phyloP scores from a whole-genome alignment of 2,113 vertebrate genomes.

The Macrotis lagotis region DNA sequence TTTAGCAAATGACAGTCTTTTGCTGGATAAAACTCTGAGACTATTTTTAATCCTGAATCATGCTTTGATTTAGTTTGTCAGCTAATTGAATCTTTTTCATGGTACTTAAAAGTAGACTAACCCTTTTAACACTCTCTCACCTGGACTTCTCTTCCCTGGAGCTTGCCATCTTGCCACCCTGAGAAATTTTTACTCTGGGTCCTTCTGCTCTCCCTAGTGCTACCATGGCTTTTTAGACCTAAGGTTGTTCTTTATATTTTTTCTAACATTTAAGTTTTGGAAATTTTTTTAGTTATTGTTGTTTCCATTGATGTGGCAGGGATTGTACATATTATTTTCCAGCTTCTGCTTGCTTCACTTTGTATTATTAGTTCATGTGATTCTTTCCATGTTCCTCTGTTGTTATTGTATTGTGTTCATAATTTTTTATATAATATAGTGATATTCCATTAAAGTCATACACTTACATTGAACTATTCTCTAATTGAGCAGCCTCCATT shows the following conservation, averaged over 20 bases:
- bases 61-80: neutral
- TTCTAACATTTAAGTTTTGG: neutral
- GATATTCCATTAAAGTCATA: neutral
- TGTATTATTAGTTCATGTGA: neutral
- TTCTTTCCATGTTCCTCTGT: neutral
- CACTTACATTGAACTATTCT: neutral
- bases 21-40: neutral
- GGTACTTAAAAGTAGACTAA: neutral
- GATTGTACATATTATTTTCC: neutral
- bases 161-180: neutral
- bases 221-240: neutral
- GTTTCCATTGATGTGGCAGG: neutral
- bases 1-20: slow-evolving; percentile 39
- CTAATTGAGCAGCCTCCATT: neutral
- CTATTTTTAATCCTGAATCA: slow-evolving; percentile 22
- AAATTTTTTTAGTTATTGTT: neutral
- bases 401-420: neutral
- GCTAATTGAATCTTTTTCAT: neutral
- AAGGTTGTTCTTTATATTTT: neutral
- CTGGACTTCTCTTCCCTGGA: neutral
- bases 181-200: too few relatives aligned
- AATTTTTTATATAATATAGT: neutral
- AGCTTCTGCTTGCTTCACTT: neutral
- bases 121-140: neutral
- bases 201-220: neutral